Percentiles rank a stretch among this genome's conserved stretches.
phyloP scores from a whole-genome alignment of 2,113 vertebrate genomes.

The Toxotes chatareus region DNA sequence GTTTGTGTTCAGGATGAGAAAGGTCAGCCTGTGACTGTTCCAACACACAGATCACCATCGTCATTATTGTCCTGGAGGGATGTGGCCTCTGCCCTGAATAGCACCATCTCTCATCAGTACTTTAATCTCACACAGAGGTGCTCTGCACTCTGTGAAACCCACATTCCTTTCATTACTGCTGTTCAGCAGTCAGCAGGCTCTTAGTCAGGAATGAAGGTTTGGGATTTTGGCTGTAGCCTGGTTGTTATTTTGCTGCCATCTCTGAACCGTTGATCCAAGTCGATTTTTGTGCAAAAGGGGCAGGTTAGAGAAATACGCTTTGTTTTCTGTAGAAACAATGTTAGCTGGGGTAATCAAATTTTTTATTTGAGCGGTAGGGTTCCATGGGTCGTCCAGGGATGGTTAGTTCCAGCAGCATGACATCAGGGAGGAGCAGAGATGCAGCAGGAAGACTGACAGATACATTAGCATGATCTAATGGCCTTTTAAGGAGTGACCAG shows the following conservation, averaged over 20 bases:
- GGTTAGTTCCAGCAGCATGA: slow-evolving; percentile 61
- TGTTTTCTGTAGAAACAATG: neutral
- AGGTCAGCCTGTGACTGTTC: slow-evolving; percentile 48
- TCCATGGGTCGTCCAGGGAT: neutral
- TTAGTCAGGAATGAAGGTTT: neutral
- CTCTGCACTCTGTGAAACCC: neutral
- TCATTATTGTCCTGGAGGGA: slow-evolving; percentile 28
- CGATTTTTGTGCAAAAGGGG: neutral
- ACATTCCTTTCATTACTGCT: slow-evolving; percentile 44
- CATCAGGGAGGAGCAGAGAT: slow-evolving; percentile 50
- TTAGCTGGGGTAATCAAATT: neutral
- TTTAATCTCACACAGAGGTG: slow-evolving; percentile 44
- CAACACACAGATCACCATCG: slow-evolving; percentile 22
- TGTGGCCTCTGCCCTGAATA: slow-evolving; percentile 36
- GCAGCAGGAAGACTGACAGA: slow-evolving; percentile 55
- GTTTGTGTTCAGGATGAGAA: slow-evolving; percentile 28
- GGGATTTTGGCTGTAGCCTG: neutral
- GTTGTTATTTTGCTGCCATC: slow-evolving; percentile 23
- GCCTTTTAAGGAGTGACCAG: slow-evolving; percentile 83
- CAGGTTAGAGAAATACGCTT: neutral
- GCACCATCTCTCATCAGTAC: slow-evolving; percentile 53
- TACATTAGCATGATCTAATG: slow-evolving; percentile 51
- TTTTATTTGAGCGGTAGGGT: neutral
- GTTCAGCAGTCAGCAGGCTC: slow-evolving; percentile 24
- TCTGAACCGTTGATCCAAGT: neutral